Evolutionary conservation across 2,113 vertebrate species (phyloP).

Genomic region (Corythaeola cristata): DNA sequence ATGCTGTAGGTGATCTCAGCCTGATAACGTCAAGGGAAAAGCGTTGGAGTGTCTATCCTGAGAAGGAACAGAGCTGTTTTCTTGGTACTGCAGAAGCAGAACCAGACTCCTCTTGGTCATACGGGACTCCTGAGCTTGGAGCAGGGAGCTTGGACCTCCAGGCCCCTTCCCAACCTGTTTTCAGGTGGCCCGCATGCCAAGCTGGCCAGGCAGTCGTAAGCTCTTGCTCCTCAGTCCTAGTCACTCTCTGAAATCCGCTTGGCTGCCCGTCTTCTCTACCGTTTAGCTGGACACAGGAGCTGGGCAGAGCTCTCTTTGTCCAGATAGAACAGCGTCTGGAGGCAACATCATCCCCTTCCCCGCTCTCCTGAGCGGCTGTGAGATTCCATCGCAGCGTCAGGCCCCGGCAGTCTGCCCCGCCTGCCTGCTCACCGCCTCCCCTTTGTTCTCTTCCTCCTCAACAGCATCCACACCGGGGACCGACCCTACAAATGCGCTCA

Average conservation of each 20-base stretch:
- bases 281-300: conserved; percentile 8
- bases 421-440: conserved; percentile 31
- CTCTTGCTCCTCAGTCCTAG: neutral
- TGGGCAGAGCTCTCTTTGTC: conserved; percentile 29
- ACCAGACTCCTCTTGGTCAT: neutral
- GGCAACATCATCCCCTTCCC: neutral
- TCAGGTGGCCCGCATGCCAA: neutral
- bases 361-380: neutral
- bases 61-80: neutral
- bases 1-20: neutral
- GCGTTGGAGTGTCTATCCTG: neutral
- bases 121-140: neutral
- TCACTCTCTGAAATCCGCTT: neutral
- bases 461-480: conserved; percentile 96
- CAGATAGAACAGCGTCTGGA: neutral
- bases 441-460: conserved; percentile 49
- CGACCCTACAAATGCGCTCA: conserved; percentile 94
- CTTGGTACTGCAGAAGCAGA: neutral
- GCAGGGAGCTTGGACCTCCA: neutral
- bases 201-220: neutral
- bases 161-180: neutral
- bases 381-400: neutral
- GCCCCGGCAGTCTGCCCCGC: neutral
- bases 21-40: neutral
- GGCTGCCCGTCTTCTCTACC: neutral